Percentiles rank a stretch among this genome's conserved stretches.
Evolutionary conservation across 2,797 vertebrate genomes (phyloP).

Genomic region (Botia almorhae): DNA sequence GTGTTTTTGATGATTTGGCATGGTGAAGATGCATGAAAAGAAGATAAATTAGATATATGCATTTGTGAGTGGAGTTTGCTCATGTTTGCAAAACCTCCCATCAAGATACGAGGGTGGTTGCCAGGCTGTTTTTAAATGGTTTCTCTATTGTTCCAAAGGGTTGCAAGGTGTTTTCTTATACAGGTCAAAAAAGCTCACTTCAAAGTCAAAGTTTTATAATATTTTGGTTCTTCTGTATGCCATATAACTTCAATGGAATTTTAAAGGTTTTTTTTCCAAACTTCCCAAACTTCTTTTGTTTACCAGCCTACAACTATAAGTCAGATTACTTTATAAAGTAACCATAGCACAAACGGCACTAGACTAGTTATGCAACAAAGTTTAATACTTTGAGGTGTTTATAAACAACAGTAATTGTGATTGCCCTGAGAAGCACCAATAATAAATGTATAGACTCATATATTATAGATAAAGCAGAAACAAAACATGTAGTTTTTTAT

Average conservation of each 20-base stretch:
- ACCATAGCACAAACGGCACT: background rate
- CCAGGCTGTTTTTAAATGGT: background rate
- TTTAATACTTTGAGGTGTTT: background rate
- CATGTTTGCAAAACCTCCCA: background rate
- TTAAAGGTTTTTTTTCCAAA: too few species aligned
- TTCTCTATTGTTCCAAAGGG: too few species aligned
- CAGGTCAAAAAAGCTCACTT: background rate
- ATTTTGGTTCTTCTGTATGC: background rate
- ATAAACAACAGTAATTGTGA: too few species aligned
- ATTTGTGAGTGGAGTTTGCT: background rate
- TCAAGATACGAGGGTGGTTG: background rate
- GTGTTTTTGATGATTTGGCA: conserved; percentile 30
- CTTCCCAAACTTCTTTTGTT: too few species aligned
- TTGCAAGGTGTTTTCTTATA: background rate
- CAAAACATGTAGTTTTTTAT: too few species aligned
- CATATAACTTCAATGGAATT: background rate
- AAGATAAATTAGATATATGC: conserved; percentile 18
- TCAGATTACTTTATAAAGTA: too few species aligned
- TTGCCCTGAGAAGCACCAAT: too few species aligned
- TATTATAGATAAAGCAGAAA: too few species aligned
- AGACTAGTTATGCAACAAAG: background rate
- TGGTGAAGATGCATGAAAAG: conserved; percentile 23
- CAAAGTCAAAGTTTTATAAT: background rate
- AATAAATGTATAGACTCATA: too few species aligned
- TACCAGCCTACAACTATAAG: too few species aligned